phyloP scores from a whole-genome alignment of 2,888 invertebrate species.

The Xestia xanthographa region DNA sequence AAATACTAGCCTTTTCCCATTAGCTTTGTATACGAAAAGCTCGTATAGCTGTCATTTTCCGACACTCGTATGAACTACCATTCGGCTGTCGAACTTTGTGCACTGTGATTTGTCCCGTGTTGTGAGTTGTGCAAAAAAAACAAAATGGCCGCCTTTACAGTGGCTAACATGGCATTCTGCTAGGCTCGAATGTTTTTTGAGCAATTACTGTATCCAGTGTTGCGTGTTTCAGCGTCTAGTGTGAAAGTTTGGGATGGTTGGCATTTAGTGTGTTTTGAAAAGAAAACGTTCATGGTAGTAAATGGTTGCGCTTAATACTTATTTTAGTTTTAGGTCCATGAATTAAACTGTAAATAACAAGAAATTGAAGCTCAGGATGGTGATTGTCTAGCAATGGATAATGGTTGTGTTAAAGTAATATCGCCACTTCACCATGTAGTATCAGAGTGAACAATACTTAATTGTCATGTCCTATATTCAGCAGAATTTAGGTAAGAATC shows the following conservation, averaged over 20 bases:
- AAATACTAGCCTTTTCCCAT: conserved; percentile 24
- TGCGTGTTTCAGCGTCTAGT: conserved; percentile 52
- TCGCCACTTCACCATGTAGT: neutral
- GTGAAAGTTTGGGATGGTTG: neutral
- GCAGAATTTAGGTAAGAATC: neutral
- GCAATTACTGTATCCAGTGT: conserved; percentile 13
- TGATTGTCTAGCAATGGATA: neutral
- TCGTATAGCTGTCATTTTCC: conserved; percentile 42
- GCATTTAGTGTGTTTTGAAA: neutral
- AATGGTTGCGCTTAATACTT: neutral
- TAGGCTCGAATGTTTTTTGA: conserved; percentile 25
- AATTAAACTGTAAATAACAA: neutral
- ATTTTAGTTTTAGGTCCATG: neutral
- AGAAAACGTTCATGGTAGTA: neutral
- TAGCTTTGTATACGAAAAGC: conserved; percentile 29
- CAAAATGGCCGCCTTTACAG: conserved; percentile 24
- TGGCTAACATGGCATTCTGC: conserved; percentile 6
- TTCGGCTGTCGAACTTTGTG: conserved; percentile 40
- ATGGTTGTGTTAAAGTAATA: neutral
- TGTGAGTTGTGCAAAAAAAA: conserved; percentile 29
- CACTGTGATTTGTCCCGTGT: conserved; percentile 51
- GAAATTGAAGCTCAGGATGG: neutral
- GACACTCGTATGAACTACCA: conserved; percentile 25
- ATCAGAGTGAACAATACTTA: neutral
- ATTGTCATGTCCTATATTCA: neutral